Evolutionary conservation across 92 coral and sea anemone genomes (phyloP).

Genomic region (Actinernus sp.): DNA sequence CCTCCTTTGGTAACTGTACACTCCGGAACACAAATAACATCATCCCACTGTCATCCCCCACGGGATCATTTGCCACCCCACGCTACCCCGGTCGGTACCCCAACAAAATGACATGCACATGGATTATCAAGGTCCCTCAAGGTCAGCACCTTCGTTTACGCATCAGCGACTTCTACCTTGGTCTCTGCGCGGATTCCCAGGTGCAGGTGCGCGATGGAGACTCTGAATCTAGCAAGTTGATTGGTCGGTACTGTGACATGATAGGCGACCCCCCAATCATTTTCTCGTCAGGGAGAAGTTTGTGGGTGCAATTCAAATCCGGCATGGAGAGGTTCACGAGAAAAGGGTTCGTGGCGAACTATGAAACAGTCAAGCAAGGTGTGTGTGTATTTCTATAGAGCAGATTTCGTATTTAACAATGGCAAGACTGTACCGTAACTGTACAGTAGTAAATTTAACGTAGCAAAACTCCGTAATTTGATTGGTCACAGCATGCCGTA

Average conservation of each 20-base stretch:
- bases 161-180: neutral
- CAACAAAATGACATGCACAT: conserved; percentile 44
- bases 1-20: conserved; percentile 61
- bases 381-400: too few species aligned
- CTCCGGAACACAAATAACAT: conserved; percentile 35
- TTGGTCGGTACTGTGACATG: conserved; percentile 30
- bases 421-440: too few species aligned
- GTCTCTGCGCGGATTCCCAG: neutral
- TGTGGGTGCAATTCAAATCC: conserved; percentile 54
- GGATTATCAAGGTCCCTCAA: conserved; percentile 49
- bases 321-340: neutral
- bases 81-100: conserved; percentile 35
- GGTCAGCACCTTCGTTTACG: conserved; percentile 41
- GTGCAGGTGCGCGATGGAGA: conserved; percentile 56
- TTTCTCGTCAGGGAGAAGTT: conserved; percentile 38
- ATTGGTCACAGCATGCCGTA: too few species aligned
- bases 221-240: conserved; percentile 20
- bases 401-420: too few species aligned
- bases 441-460: too few species aligned
- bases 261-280: conserved; percentile 11
- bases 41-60: conserved; percentile 9
- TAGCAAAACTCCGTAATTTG: too few species aligned
- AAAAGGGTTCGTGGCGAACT: conserved; percentile 51
- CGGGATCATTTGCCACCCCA: conserved; percentile 49
- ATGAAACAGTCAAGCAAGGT: too few species aligned